Conservation (phyloP, 2,888 invertebrate genomes). For the Allophyes oxyacanthae region DNA sequence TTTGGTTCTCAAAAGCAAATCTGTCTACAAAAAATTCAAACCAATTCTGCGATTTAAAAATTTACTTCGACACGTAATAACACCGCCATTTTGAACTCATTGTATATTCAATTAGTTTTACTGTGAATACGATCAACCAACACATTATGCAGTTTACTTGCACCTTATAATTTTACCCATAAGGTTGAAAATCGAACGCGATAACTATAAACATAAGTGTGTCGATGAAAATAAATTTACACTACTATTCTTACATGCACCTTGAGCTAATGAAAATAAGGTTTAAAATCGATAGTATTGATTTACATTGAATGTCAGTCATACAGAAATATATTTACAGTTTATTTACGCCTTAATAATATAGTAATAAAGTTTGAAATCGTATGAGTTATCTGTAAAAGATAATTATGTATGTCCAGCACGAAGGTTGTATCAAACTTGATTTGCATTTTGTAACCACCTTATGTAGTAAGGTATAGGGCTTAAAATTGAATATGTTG, state of each 20-base stretch:
- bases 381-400: background rate
- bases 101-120: conserved; percentile 69
- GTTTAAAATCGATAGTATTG: conserved; percentile 12
- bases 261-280: conserved; percentile 23
- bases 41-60: conserved; percentile 19
- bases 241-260: conserved; percentile 27
- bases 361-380: conserved; percentile 8
- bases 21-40: background rate
- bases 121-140: conserved; percentile 26
- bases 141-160: conserved; percentile 3
- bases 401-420: conserved; percentile 21
- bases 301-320: conserved; percentile 3
- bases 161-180: background rate
- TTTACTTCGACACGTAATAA: conserved; percentile 48
- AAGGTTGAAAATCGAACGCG: conserved; percentile 17
- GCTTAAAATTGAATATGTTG: conserved; percentile 1
- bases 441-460: background rate
- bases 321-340: background rate
- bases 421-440: conserved; percentile 23
- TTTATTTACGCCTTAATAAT: background rate
- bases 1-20: background rate
- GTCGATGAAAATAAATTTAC: conserved; percentile 14
- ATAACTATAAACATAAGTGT: conserved; percentile 3
- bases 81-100: conserved; percentile 54
- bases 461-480: accelerated